These are phyloP conservation scores for Dolichoris vasculosae DNA, from an alignment of 1,140 invertebrate species.

Conservation along the genomic window DNA sequence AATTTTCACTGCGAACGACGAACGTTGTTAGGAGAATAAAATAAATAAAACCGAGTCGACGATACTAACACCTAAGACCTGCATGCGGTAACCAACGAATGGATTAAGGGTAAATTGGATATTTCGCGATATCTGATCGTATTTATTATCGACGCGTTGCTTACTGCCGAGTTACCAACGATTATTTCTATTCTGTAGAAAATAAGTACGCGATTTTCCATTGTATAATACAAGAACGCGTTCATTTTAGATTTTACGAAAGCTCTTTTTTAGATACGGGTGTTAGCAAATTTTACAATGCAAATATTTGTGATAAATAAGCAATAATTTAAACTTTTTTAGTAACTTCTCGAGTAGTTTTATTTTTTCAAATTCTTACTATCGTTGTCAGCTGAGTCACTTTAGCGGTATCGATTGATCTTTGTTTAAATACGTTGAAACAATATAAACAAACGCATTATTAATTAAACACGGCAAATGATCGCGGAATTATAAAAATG, in stretches of 20 bases:
- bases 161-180: background rate
- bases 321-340: background rate
- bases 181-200: background rate
- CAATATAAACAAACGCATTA: background rate
- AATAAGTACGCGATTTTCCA: background rate
- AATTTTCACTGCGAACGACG: slow-evolving; percentile 27
- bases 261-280: background rate
- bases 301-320: slow-evolving; percentile 23
- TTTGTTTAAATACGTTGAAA: background rate
- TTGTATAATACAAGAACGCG: background rate
- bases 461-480: too few species aligned
- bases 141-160: background rate
- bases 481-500: background rate
- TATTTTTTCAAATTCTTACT: background rate
- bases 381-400: background rate
- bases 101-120: slow-evolving; percentile 32
- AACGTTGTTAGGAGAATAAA: slow-evolving; percentile 12
- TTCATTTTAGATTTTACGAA: background rate
- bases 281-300: background rate
- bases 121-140: slow-evolving; percentile 25
- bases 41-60: background rate
- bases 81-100: background rate
- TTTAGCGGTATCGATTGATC: background rate
- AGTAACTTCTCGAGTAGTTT: background rate
- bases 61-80: slow-evolving; percentile 5